Evolutionary conservation across 2,797 vertebrate species (phyloP).

Genomic region (Sebastiscus tertius): DNA sequence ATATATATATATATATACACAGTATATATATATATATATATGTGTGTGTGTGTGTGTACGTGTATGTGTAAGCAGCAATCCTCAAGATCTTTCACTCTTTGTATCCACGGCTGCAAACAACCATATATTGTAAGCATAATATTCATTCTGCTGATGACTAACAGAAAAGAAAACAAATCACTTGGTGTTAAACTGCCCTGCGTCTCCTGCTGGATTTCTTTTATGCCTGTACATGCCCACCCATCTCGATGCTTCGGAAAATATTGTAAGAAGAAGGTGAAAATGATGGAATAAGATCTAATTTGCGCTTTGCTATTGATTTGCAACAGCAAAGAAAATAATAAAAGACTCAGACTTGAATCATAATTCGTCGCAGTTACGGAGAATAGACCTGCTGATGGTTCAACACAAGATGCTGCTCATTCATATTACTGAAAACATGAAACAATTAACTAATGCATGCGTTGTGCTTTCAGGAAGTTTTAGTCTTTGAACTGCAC

Average conservation of each 20-base stretch:
- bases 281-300: conserved; percentile 22
- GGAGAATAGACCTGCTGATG: not conserved
- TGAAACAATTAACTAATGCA: conserved; percentile 40
- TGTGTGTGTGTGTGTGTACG: too few species aligned
- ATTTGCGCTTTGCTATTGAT: conserved; percentile 43
- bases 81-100: not conserved
- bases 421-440: conserved; percentile 27
- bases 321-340: not conserved
- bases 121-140: not conserved
- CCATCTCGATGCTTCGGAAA: conserved; percentile 10
- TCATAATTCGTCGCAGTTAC: conserved; percentile 17
- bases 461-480: not conserved
- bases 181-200: conserved; percentile 5
- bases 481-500: conserved; percentile 46
- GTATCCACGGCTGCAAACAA: not conserved
- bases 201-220: conserved; percentile 18
- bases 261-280: not conserved
- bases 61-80: not conserved
- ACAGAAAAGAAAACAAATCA: conserved; percentile 26
- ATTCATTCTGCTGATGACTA: not conserved
- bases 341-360: conserved; percentile 4
- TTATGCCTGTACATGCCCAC: not conserved
- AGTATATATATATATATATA: not conserved
- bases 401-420: not conserved
- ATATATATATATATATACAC: not conserved